A percentile compares a stretch with the other conserved stretches of the same genome.
Evolutionary conservation across 2,888 invertebrate species (phyloP).

Genomic region (Leucophenga maculata): DNA sequence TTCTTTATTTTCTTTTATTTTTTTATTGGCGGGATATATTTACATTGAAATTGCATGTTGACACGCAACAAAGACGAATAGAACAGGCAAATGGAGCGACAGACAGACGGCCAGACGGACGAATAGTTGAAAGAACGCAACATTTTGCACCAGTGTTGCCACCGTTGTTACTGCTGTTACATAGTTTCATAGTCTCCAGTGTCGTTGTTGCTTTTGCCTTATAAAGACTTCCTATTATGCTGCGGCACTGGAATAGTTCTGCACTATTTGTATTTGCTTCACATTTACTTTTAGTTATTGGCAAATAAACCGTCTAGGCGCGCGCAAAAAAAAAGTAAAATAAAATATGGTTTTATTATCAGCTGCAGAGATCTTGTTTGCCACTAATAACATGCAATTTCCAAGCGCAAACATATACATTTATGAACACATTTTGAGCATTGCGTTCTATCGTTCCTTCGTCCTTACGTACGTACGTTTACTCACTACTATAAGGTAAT

Average conservation of each 20-base stretch:
- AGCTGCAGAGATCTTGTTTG: conserved; percentile 61
- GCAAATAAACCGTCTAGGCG: conserved; percentile 60
- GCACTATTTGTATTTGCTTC: conserved; percentile 25
- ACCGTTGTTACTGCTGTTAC: conserved; percentile 39
- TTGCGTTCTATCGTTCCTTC: conserved; percentile 17
- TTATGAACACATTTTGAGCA: conserved; percentile 35
- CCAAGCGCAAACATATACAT: conserved; percentile 39
- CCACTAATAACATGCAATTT: conserved; percentile 65
- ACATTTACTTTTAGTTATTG: conserved; percentile 45
- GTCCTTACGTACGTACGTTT: not conserved
- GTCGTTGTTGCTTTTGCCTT: conserved; percentile 34
- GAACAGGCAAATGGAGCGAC: conserved; percentile 27
- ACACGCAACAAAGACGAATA: conserved; percentile 63
- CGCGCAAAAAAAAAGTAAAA: conserved; percentile 40
- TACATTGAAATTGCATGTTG: conserved; percentile 71
- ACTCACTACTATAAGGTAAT: conserved; percentile 20
- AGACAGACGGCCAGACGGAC: not conserved
- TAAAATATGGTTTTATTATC: conserved; percentile 64
- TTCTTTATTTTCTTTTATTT: not conserved
- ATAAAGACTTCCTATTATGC: conserved; percentile 64
- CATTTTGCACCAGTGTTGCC: conserved; percentile 22
- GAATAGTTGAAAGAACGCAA: conserved; percentile 4
- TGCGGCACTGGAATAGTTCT: conserved; percentile 55
- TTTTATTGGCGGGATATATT: conserved; percentile 32
- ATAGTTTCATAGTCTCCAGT: conserved; percentile 25